Percentiles rank a stretch among this genome's conserved stretches.
These are phyloP conservation scores for Myotis lucifugus DNA, from an alignment of 2,113 vertebrate genomes.

Conservation along the genomic window DNA sequence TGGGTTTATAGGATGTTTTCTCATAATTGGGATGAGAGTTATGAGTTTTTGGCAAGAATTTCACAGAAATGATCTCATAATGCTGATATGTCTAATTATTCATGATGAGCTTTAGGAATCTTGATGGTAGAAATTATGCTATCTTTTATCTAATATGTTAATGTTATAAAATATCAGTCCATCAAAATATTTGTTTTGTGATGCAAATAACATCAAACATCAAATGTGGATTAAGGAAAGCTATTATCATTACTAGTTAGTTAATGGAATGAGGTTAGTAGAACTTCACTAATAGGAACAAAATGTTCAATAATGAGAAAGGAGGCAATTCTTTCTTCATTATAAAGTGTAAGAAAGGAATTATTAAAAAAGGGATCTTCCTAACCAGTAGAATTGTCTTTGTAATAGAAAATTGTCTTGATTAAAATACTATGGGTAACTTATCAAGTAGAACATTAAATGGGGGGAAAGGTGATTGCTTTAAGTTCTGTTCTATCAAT, in stretches of 20 bases:
- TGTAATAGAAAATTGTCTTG: constrained; percentile 54
- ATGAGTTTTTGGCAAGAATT: neutral
- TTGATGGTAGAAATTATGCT: constrained; percentile 12
- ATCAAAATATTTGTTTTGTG: constrained; percentile 14
- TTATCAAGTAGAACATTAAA: constrained; percentile 29
- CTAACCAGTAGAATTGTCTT: constrained; percentile 22
- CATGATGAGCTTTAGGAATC: constrained; percentile 48
- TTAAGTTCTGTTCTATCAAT: neutral
- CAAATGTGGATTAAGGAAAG: neutral
- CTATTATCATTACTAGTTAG: constrained; percentile 7
- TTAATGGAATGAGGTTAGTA: constrained; percentile 35
- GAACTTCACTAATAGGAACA: constrained; percentile 57
- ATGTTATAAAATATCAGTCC: neutral
- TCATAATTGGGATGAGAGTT: neutral
- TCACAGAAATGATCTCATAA: neutral
- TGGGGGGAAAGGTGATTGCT: neutral
- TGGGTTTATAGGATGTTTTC: constrained; percentile 5
- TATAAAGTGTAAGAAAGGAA: constrained; percentile 53
- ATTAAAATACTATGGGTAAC: neutral
- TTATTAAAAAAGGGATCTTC: constrained; percentile 15
- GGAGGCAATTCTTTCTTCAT: constrained; percentile 50
- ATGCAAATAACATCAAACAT: constrained; percentile 11
- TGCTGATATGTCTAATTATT: neutral
- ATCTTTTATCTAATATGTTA: constrained; percentile 13
- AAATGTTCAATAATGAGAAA: constrained; percentile 49